Percentiles rank a stretch among this genome's conserved stretches.
These are phyloP conservation scores for Orchesellides sinensis DNA, from an alignment of 2,888 invertebrate species.

Conservation along the genomic window DNA sequence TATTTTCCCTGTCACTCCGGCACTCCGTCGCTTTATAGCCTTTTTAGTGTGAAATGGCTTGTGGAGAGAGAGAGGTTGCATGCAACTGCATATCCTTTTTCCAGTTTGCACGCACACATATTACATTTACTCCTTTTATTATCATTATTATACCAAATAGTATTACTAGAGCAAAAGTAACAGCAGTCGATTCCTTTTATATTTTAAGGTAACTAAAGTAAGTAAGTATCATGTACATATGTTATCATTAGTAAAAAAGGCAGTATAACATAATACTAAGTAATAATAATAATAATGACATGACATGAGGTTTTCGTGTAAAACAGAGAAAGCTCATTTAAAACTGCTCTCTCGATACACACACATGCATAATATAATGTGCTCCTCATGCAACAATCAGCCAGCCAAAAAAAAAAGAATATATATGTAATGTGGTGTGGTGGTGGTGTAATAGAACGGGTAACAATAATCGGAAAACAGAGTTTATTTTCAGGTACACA, in stretches of 20 bases:
- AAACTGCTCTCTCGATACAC: slow-evolving; percentile 28
- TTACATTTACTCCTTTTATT: slow-evolving; percentile 40
- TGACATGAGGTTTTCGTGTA: slow-evolving; percentile 63
- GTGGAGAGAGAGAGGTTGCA: slow-evolving; percentile 62
- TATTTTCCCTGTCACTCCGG: slow-evolving; percentile 54
- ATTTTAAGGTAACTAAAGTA: slow-evolving; percentile 19
- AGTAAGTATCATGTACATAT: slow-evolving; percentile 30
- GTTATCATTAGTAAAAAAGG: slow-evolving; percentile 53
- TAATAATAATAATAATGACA: slow-evolving; percentile 59
- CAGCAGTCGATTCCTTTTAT: slow-evolving; percentile 14
- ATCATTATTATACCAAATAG: slow-evolving; percentile 26
- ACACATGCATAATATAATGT: slow-evolving; percentile 8
- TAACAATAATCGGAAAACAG: slow-evolving; percentile 34
- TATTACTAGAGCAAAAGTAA: background rate
- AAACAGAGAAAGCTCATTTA: slow-evolving; percentile 62
- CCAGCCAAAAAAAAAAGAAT: background rate
- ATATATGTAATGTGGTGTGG: background rate
- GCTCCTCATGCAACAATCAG: slow-evolving; percentile 7
- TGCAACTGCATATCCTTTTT: slow-evolving; percentile 42
- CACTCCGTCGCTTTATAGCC: slow-evolving; percentile 47
- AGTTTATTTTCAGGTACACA: slow-evolving; percentile 45
- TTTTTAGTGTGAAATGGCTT: slow-evolving; percentile 63
- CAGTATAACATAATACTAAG: slow-evolving; percentile 25
- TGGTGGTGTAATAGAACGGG: background rate
- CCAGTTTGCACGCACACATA: slow-evolving; percentile 36